Conservation (phyloP, 2,888 invertebrate species). For the Drosophila melanosoma region DNA sequence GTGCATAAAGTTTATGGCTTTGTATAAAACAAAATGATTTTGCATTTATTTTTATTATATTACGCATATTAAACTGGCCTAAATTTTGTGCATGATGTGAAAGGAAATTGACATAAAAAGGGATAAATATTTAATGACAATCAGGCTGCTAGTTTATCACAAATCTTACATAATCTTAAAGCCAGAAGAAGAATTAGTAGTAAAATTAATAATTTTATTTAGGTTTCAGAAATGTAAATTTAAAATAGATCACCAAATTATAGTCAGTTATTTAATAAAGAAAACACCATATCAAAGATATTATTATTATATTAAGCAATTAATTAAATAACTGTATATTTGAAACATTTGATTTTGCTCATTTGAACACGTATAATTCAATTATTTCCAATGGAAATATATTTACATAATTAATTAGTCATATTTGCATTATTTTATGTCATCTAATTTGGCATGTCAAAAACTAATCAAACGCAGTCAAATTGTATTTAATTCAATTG, state of each 20-base stretch:
- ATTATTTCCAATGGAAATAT: background rate
- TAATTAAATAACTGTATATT: background rate
- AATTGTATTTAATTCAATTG: slow-evolving; percentile 56
- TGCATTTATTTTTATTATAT: slow-evolving; percentile 52
- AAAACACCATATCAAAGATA: background rate
- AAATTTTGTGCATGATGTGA: slow-evolving; percentile 32
- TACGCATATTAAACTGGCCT: slow-evolving; percentile 48
- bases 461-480: slow-evolving; percentile 26
- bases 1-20: slow-evolving; percentile 51
- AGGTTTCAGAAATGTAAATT: background rate
- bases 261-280: background rate
- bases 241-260: background rate
- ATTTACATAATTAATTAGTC: background rate
- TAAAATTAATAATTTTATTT: background rate
- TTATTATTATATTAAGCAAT: background rate
- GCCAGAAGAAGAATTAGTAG: background rate
- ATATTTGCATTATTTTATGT: background rate
- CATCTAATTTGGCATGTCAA: slow-evolving; percentile 7
- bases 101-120: slow-evolving; percentile 14
- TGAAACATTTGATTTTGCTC: background rate
- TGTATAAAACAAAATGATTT: slow-evolving; percentile 53
- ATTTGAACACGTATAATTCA: background rate
- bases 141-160: background rate
- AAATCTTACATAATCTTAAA: no score
- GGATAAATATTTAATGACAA: slow-evolving; percentile 41